These are phyloP conservation scores for Scomber scombrus DNA, from an alignment of 2,113 vertebrate species.

Conservation along the genomic window DNA sequence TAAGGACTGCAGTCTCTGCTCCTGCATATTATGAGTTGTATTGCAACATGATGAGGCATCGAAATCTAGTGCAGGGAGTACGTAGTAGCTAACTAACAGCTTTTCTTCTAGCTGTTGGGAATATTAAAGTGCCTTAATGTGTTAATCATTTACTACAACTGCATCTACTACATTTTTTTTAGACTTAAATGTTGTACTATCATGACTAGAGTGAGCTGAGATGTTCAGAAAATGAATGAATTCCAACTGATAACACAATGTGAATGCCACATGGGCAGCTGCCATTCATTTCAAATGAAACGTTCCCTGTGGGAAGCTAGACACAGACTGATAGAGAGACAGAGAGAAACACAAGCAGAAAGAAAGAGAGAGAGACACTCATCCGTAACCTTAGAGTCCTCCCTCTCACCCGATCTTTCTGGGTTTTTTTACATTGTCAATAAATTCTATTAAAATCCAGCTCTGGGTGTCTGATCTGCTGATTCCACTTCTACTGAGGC, in stretches of 20 bases:
- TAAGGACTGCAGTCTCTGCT: constrained; percentile 27
- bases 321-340: constrained; percentile 39
- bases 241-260: neutral
- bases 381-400: constrained; percentile 17
- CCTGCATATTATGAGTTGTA: constrained; percentile 31
- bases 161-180: neutral
- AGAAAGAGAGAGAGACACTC: constrained; percentile 9
- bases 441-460: constrained; percentile 42
- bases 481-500: constrained; percentile 18
- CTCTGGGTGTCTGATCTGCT: constrained; percentile 30
- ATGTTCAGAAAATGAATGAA: constrained; percentile 36
- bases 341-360: neutral
- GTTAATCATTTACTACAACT: constrained; percentile 11
- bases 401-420: neutral
- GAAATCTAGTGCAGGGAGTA: constrained; percentile 20
- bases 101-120: neutral
- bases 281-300: constrained; percentile 49
- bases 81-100: constrained; percentile 36
- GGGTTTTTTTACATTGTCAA: constrained; percentile 22
- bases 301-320: constrained; percentile 29
- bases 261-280: constrained; percentile 17
- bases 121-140: constrained; percentile 20
- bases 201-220: constrained; percentile 9
- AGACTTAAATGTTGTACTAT: constrained; percentile 3
- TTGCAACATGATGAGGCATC: constrained; percentile 19